Conservation (phyloP, 2,888 invertebrate species). For the Melinaea marsaeus region DNA sequence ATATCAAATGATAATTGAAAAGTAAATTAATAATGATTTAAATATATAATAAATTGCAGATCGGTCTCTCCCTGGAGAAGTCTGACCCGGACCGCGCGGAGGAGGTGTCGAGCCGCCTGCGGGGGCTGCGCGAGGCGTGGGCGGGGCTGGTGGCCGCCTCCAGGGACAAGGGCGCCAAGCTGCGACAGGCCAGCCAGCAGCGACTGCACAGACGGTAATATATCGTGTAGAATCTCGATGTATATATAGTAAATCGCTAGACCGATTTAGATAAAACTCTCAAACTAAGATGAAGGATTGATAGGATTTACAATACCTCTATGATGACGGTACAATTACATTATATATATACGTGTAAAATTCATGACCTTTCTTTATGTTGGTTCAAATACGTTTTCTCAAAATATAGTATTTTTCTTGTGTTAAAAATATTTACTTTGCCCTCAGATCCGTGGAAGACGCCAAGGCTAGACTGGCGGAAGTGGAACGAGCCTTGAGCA, state of each 20-base stretch:
- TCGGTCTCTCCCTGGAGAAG: conserved; percentile 66
- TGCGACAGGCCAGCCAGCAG: conserved; percentile 93
- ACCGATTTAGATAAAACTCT: no score
- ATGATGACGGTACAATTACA: no score
- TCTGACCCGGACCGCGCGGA: conserved; percentile 77
- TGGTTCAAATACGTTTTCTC: no score
- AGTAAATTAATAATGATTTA: no score
- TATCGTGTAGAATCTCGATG: no score
- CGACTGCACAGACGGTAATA: conserved; percentile 76
- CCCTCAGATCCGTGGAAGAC: conserved; percentile 87
- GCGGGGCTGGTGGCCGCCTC: conserved; percentile 90
- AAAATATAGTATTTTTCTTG: no score
- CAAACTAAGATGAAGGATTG: not conserved
- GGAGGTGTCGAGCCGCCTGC: conserved; percentile 90
- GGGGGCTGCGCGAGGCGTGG: conserved; percentile 91
- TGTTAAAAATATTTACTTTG: not conserved
- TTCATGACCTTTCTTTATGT: no score
- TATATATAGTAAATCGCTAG: no score
- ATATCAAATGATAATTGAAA: no score
- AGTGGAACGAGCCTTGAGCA: conserved; percentile 86
- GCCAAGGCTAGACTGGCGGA: conserved; percentile 92
- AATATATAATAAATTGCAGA: conserved; percentile 40
- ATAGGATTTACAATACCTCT: no score
- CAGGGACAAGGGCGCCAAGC: conserved; percentile 83
- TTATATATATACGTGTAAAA: not conserved